Evolutionary conservation across 2,888 invertebrate species (phyloP).

Genomic region (Oxystoma pomonae): DNA sequence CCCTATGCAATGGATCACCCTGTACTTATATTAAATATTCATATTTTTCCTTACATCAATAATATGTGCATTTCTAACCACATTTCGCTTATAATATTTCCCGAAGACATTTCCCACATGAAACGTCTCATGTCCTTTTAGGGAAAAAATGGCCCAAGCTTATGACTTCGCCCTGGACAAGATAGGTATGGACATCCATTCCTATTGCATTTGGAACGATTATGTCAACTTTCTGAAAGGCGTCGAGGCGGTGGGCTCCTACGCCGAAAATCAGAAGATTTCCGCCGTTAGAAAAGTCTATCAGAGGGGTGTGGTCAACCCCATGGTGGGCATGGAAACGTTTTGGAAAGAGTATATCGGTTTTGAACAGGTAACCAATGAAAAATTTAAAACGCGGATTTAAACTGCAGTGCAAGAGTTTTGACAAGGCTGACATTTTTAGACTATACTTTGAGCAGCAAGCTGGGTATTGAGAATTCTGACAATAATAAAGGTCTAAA

Average conservation of each 20-base stretch:
- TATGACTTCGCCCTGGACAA: constrained; percentile 99
- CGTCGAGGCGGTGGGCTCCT: constrained; percentile 96
- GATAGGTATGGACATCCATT: constrained; percentile 97
- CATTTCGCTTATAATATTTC: too few species aligned
- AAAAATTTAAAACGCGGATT: background rate
- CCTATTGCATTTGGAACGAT: constrained; percentile 96
- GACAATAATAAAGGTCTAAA: too few species aligned
- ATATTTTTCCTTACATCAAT: too few species aligned
- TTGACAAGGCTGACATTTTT: too few species aligned
- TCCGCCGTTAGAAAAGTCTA: constrained; percentile 97
- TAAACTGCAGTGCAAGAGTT: too few species aligned
- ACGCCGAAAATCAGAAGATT: constrained; percentile 99
- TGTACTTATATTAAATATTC: too few species aligned
- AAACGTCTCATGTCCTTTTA: too few species aligned
- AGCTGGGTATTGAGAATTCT: too few species aligned
- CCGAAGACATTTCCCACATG: too few species aligned
- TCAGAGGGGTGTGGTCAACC: constrained; percentile 93
- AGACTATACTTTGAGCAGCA: too few species aligned
- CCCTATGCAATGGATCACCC: too few species aligned
- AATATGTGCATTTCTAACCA: too few species aligned
- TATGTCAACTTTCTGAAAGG: constrained; percentile 94
- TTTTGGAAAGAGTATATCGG: constrained; percentile 97
- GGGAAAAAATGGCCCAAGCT: constrained; percentile 99
- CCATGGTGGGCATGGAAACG: constrained; percentile 95
- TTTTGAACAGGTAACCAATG: constrained; percentile 69